Percentiles rank a stretch among this genome's conserved stretches.
These are phyloP conservation scores for Temnothorax rugatulus DNA, from an alignment of 2,888 invertebrate species.

Conservation along the genomic window DNA sequence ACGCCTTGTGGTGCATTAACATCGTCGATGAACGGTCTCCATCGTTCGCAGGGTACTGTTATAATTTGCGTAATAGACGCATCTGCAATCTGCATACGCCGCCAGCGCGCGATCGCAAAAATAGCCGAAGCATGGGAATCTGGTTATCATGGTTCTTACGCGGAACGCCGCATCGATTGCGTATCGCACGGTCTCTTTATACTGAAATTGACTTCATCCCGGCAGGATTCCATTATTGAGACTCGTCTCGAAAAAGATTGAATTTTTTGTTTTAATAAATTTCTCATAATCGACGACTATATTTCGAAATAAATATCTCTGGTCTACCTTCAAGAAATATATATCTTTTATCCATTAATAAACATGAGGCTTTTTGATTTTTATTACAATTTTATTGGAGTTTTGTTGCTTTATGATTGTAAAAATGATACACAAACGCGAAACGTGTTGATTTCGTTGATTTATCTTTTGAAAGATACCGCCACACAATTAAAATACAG, in stretches of 20 bases:
- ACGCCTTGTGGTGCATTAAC: conserved; percentile 27
- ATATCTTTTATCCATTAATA: neutral
- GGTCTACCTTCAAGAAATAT: neutral
- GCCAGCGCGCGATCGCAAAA: conserved; percentile 59
- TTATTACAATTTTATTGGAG: conserved; percentile 23
- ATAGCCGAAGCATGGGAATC: conserved; percentile 55
- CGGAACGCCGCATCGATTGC: neutral
- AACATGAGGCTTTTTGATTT: neutral
- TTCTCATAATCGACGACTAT: neutral
- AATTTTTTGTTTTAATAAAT: neutral
- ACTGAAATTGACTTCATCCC: neutral
- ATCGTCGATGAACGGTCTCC: conserved; percentile 24
- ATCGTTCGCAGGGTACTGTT: conserved; percentile 61
- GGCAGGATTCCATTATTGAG: neutral
- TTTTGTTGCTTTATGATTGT: conserved; percentile 2
- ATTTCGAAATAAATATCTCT: neutral
- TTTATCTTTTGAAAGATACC: neutral
- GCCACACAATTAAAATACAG: conserved; percentile 4
- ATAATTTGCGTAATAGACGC: conserved; percentile 65
- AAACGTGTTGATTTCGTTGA: neutral
- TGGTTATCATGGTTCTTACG: conserved; percentile 19
- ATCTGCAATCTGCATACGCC: conserved; percentile 49
- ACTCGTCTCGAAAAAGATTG: neutral
- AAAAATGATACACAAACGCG: neutral
- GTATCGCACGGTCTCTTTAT: neutral